Evolutionary conservation across 1,140 invertebrate species (phyloP), one percentile per base, ranked within the genome.

Genomic region (Spodoptera litura): DNA sequence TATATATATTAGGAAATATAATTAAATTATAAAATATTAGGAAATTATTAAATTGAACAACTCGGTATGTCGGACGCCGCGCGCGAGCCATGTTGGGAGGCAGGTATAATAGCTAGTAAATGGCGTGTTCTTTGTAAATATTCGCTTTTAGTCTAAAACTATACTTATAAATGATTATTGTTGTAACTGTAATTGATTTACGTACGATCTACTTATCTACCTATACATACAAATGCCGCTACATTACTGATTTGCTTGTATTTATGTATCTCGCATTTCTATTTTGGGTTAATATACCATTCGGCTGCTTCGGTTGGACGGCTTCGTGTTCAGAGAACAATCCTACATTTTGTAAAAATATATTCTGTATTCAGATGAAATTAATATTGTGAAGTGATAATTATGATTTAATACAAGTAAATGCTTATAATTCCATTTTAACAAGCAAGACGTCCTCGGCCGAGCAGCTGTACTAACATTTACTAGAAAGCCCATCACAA

Each of bases 101-200:
- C 86, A 90, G 87, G 89, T 86, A 79, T 86, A 44, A 76, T 90
- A 87, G 87, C 83, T 86, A 84, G 86, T 83, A 83, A 88, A 85
- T 85, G 89, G 83, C 84, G 83, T 86, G 86, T 85, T 82, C 81
- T 79, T 78, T 92, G 91, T 92, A 92, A 90, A 92, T 92, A 91
- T 76, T 88, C 83, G 89, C 91, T 90, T 91, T 73, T 92, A 92
- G 89, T 88, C 70, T 90, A 88, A 87, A 88, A 84, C 62, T 82
- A 81, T 85, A 83, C 75, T 81, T 88, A 81, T 84, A 80, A 87
- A 87, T 82, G 70, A 85, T 81, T 84, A 86, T 84, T 82, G 82
- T 78, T 83, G 83, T 73, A 79, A 74, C 58, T 80, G 62, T 85
- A 79, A 81, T 55, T 81, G 82, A 81, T 79, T 59, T 78, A 81